These are phyloP conservation scores for Phrynosoma platyrhinos DNA, from an alignment of 2,113 vertebrate species.

Conservation along the genomic window DNA sequence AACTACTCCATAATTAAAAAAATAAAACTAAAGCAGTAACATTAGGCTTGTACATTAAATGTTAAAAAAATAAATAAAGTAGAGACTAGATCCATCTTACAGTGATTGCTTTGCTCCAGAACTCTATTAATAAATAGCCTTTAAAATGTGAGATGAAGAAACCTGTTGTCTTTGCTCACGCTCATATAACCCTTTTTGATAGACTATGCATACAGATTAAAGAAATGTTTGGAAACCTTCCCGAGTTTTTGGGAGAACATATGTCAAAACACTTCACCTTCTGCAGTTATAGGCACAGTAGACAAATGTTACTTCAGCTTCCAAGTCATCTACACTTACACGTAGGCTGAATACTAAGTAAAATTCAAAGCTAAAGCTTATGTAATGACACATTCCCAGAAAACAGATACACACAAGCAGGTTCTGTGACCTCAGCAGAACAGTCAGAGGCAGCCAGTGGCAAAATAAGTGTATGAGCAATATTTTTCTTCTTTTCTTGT, in stretches of 20 bases:
- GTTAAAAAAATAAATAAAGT: too few species aligned
- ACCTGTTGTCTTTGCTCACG: slow-evolving; percentile 30
- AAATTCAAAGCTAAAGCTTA: not conserved
- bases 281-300: slow-evolving; percentile 25
- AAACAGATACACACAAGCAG: not conserved
- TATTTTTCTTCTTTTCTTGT: not conserved
- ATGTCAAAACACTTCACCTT: slow-evolving; percentile 16
- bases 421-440: not conserved
- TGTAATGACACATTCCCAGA: not conserved
- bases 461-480: not conserved
- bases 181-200: slow-evolving; percentile 25
- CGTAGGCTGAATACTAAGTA: not conserved
- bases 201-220: slow-evolving; percentile 23
- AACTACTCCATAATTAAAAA: not conserved
- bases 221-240: slow-evolving; percentile 26
- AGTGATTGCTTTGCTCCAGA: slow-evolving; percentile 17
- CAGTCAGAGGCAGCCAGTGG: not conserved
- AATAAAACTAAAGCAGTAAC: too few species aligned
- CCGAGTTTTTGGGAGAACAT: slow-evolving; percentile 3
- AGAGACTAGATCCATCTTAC: slow-evolving; percentile 49
- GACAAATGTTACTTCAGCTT: not conserved
- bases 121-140: slow-evolving; percentile 33
- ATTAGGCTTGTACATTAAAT: too few species aligned
- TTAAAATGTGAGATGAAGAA: slow-evolving; percentile 24
- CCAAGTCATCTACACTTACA: slow-evolving; percentile 3